A percentile compares a stretch with the other conserved stretches of the same genome.
phyloP scores from a whole-genome alignment of 92 coral and sea anemone species.

The Bergia sp. region DNA sequence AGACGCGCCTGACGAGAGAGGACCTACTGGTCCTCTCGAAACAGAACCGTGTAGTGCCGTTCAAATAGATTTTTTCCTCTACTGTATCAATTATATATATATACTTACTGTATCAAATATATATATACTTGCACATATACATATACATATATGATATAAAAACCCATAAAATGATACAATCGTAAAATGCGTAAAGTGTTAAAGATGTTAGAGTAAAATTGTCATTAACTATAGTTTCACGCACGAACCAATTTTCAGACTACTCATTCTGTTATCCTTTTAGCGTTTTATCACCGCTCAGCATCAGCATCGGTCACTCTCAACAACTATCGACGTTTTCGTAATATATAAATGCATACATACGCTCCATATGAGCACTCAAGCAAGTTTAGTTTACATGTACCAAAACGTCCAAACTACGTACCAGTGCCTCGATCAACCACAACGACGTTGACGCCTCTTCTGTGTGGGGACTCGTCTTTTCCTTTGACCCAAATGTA shows the following conservation, averaged over 20 bases:
- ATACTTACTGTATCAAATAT: background rate
- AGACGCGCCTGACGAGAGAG: too few species aligned
- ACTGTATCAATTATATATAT: background rate
- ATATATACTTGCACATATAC: background rate
- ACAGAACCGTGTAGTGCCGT: too few species aligned
- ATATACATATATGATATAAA: background rate
- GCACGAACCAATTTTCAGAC: too few species aligned
- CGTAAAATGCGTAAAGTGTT: too few species aligned
- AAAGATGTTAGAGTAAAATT: too few species aligned
- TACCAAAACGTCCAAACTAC: background rate
- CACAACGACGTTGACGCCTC: slow-evolving; percentile 42
- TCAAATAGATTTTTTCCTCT: too few species aligned
- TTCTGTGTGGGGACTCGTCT: slow-evolving; percentile 4
- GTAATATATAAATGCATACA: background rate
- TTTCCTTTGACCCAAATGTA: slow-evolving; percentile 31
- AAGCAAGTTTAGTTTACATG: background rate
- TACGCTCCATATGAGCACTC: background rate
- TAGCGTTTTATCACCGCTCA: too few species aligned
- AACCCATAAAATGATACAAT: background rate
- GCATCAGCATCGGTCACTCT: too few species aligned
- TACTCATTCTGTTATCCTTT: too few species aligned
- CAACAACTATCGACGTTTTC: too few species aligned
- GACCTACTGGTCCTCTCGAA: too few species aligned
- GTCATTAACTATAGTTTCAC: too few species aligned
- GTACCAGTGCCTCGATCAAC: slow-evolving; percentile 5